Percentiles rank a stretch among this genome's conserved stretches.
phyloP scores from a whole-genome alignment of 2,113 vertebrate species.

The Gobiocypris rarus region DNA sequence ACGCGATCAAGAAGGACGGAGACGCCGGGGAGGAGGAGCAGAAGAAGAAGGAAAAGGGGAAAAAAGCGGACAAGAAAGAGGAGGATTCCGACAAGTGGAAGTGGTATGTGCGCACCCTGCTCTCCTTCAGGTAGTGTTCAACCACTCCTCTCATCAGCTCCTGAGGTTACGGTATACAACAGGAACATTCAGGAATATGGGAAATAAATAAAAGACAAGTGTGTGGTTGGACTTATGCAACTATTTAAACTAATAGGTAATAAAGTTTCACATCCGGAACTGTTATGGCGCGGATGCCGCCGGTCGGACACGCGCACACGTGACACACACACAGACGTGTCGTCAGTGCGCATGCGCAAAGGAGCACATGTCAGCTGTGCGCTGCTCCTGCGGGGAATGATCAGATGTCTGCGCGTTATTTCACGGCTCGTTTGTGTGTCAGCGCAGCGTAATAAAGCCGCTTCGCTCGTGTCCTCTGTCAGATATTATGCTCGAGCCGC shows the following conservation, averaged over 20 bases:
- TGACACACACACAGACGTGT: not conserved
- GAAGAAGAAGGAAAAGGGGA: not conserved
- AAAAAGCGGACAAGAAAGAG: not conserved
- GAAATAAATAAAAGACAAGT: too few species aligned
- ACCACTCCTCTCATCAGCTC: not conserved
- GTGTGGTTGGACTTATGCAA: too few species aligned
- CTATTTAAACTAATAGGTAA: too few species aligned
- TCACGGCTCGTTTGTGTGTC: slow-evolving; percentile 22
- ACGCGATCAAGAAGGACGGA: not conserved
- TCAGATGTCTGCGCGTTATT: slow-evolving; percentile 32
- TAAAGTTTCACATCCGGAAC: too few species aligned
- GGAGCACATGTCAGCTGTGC: not conserved
- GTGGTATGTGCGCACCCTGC: slow-evolving; percentile 50
- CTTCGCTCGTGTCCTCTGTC: not conserved
- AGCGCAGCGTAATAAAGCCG: not conserved
- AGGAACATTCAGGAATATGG: too few species aligned
- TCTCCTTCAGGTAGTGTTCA: slow-evolving; percentile 10
- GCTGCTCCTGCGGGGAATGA: slow-evolving; percentile 43
- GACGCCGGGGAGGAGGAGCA: not conserved
- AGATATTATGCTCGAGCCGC: not conserved
- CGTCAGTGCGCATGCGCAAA: not conserved
- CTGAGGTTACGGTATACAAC: too few species aligned
- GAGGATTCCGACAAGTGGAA: slow-evolving; percentile 57
- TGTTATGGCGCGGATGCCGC: not conserved
- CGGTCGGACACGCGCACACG: not conserved